Evolutionary conservation across 2,888 invertebrate species (phyloP), one percentile per base, ranked within the genome.

Genomic region (Crepidodera aurea): DNA sequence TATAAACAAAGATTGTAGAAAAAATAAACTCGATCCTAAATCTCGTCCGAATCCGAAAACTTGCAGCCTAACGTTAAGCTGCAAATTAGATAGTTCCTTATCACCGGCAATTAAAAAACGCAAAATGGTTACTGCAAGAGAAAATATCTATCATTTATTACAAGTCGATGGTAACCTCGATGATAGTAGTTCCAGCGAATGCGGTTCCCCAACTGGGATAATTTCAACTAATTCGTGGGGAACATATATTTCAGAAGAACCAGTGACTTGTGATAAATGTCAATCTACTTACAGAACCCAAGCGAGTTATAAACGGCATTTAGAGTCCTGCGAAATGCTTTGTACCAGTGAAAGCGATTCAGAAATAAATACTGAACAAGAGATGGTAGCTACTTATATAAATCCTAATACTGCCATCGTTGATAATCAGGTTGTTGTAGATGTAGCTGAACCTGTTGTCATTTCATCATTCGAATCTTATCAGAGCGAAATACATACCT

Each of bases 211-310:
- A 5, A 68, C 69, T 19, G 70, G 65, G 3, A 67, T 60, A 12
- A 40, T 71, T 67, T 75, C 60, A n/a, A 71, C 73, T 46, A 70
- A 72, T 50, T 68, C 75, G 3, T 77, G 79, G 70, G 71, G 64
- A 22, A 65, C 75, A 1, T 69, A 83, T 46, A 83, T 84, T 55
- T 83, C 84, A 37, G 90, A 90, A 71, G 87, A 89, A 71, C 90
- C 92, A 5, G 94, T 95, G 0, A 90, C 92, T 73, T 96, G 96
- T 79, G 89, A 90, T 70, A 87, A 92, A 66, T 96, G 96, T 76
- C 92, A 92, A 73, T 90, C 94, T 75, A 93, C 93, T 1, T 94
- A 93, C 75, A 84, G 93, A 72, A 93, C 92, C 50, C 88, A 89
- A 66, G 89, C 90, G 62, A 93, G 93, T 55, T 94, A 90, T 74